A percentile compares a stretch with the other conserved stretches of the same genome.
Conservation (phyloP, 2,797 vertebrate species). For the Ctenosaura bakeri region DNA sequence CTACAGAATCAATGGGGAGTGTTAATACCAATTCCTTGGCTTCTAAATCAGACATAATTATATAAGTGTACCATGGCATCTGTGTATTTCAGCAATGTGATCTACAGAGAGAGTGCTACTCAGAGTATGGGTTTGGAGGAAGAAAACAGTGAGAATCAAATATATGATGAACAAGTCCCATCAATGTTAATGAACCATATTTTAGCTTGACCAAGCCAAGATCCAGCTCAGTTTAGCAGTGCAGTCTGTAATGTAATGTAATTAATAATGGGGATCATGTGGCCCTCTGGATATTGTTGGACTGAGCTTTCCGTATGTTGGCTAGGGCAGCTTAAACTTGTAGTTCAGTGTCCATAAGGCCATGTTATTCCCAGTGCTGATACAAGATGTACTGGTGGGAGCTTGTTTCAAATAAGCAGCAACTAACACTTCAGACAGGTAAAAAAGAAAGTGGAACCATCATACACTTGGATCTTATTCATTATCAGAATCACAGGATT, state of each 20-base stretch:
- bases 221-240: not conserved
- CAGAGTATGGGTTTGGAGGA: constrained; percentile 39
- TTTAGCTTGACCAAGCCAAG: not conserved
- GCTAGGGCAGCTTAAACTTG: too few species aligned
- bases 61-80: constrained; percentile 49
- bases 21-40: constrained; percentile 28
- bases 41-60: constrained; percentile 5
- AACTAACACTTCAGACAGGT: not conserved
- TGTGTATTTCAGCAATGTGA: constrained; percentile 42
- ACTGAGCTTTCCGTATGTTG: too few species aligned
- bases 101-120: constrained; percentile 50
- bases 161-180: not conserved
- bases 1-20: constrained; percentile 26
- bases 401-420: not conserved
- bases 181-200: not conserved
- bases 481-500: not conserved
- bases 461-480: not conserved
- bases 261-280: not conserved
- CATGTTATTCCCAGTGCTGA: too few species aligned
- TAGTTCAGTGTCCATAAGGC: too few species aligned
- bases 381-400: not conserved
- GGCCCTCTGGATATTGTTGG: too few species aligned
- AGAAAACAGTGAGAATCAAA: not conserved
- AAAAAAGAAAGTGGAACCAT: not conserved
- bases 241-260: not conserved